A percentile compares a stretch with the other conserved stretches of the same genome.
Conservation (phyloP, 2,888 invertebrate species). For the Rotaria socialis region DNA sequence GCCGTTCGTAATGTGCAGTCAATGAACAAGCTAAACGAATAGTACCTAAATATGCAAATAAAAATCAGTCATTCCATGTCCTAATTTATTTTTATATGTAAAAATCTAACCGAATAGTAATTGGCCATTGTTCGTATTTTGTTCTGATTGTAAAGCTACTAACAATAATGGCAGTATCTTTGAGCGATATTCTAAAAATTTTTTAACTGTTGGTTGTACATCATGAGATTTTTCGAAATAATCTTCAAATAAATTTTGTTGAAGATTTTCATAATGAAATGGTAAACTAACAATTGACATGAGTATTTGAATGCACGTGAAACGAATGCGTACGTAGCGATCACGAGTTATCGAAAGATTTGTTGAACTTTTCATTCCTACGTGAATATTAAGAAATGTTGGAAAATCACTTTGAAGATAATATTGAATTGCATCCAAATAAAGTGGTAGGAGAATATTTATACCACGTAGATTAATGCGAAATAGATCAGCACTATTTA, state of each 20-base stretch:
- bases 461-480: constrained; percentile 86
- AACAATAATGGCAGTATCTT: constrained; percentile 68
- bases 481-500: constrained; percentile 69
- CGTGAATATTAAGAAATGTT: background rate
- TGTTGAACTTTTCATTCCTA: too few species aligned
- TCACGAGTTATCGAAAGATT: background rate
- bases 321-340: constrained; percentile 67
- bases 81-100: background rate
- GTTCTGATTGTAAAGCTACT: constrained; percentile 76
- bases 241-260: constrained; percentile 49
- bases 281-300: constrained; percentile 86
- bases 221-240: constrained; percentile 49
- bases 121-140: constrained; percentile 78
- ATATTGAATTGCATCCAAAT: constrained; percentile 77
- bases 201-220: constrained; percentile 49
- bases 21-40: constrained; percentile 17
- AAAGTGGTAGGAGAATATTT: constrained; percentile 80
- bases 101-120: constrained; percentile 68
- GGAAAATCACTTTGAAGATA: background rate
- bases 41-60: background rate
- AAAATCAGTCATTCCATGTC: background rate
- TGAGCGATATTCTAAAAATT: constrained; percentile 55
- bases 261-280: constrained; percentile 73
- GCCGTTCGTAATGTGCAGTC: background rate
- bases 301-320: constrained; percentile 83